phyloP scores from a whole-genome alignment of 2,113 vertebrate genomes.

The Pomatostomus ruficeps region DNA sequence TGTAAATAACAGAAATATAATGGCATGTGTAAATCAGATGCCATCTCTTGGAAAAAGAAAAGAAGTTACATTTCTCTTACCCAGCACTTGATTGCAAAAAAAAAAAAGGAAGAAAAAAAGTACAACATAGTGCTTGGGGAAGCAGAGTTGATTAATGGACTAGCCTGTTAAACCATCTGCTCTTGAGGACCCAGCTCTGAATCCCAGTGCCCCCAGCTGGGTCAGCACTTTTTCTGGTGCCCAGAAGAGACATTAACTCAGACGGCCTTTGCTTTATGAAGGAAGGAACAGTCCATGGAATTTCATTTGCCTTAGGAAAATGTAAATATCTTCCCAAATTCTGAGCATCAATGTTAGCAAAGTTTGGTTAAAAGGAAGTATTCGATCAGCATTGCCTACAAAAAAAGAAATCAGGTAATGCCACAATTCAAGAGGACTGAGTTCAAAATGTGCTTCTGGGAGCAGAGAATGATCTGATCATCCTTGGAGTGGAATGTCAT shows the following conservation, averaged over 20 bases:
- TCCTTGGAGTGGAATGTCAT: neutral
- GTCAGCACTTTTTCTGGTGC: conserved; percentile 71
- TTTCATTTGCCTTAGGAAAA: conserved; percentile 57
- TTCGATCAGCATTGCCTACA: neutral
- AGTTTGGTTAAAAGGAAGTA: neutral
- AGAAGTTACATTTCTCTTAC: conserved; percentile 11
- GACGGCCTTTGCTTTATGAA: conserved; percentile 44
- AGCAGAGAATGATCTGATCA: neutral
- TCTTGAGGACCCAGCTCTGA: conserved; percentile 52
- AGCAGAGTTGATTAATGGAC: conserved; percentile 70
- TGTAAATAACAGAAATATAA: conserved; percentile 60
- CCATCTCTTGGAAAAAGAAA: neutral
- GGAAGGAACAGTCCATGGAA: conserved; percentile 61
- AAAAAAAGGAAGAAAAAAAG: neutral
- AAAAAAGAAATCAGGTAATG: neutral
- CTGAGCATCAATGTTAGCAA: neutral
- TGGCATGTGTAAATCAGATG: neutral
- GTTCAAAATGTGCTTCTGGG: neutral
- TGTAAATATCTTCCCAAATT: neutral
- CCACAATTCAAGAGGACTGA: neutral
- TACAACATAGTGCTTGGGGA: conserved; percentile 13
- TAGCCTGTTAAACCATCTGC: conserved; percentile 61
- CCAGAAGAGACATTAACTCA: conserved; percentile 66
- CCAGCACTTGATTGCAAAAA: conserved; percentile 1
- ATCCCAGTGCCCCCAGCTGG: conserved; percentile 67